Evolutionary conservation across 2,797 vertebrate genomes (phyloP).

Genomic region (Cichlasoma orientale): DNA sequence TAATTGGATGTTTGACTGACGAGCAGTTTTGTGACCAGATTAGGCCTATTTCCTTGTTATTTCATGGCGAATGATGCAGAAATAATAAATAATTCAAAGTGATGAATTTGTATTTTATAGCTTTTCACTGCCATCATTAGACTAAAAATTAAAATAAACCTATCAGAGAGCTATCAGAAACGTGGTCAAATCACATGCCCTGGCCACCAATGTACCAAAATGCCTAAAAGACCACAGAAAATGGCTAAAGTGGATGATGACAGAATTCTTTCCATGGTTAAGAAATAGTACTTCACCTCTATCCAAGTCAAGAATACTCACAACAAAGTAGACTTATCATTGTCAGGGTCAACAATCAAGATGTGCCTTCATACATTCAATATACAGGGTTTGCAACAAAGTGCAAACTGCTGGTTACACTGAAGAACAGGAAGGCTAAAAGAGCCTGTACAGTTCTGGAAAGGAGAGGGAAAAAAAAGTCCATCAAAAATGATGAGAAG

Average conservation of each 20-base stretch:
- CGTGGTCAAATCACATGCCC: no score
- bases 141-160: not conserved
- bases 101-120: not conserved
- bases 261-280: not conserved
- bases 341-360: no score
- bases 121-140: not conserved
- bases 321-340: not conserved
- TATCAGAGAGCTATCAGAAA: not conserved
- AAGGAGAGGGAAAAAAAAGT: not conserved
- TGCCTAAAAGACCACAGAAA: not conserved
- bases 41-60: not conserved
- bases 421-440: not conserved
- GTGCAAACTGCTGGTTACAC: not conserved
- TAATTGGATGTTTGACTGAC: not conserved
- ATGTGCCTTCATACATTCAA: no score
- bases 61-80: not conserved
- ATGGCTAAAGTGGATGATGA: not conserved
- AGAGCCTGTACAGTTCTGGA: not conserved
- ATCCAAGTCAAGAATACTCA: not conserved
- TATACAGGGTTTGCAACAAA: not conserved
- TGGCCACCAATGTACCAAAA: no score
- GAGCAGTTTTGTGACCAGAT: not conserved
- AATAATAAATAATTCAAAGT: not conserved
- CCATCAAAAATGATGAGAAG: not conserved
- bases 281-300: not conserved